These are phyloP conservation scores for Nebria salina DNA, from an alignment of 2,888 invertebrate species.

Conservation along the genomic window DNA sequence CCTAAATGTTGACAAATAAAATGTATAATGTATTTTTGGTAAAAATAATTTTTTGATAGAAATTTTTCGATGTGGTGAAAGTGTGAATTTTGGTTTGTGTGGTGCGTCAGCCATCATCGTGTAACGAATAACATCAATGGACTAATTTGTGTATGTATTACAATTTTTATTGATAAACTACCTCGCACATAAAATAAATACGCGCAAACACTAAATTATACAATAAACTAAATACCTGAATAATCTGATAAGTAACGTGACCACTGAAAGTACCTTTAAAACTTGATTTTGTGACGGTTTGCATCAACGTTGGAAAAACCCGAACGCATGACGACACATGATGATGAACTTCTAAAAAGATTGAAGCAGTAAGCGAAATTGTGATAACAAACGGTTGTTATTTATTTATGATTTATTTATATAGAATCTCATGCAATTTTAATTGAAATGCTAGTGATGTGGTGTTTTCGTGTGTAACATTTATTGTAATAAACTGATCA, in stretches of 20 bases:
- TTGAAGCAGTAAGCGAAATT: constrained; percentile 34
- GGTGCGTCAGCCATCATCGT: constrained; percentile 80
- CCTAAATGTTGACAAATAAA: constrained; percentile 30
- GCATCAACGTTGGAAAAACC: constrained; percentile 45
- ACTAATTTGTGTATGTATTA: constrained; percentile 60
- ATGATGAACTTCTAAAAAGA: constrained; percentile 36
- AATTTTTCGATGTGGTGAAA: constrained; percentile 12
- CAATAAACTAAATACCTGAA: constrained; percentile 50
- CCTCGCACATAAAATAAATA: constrained; percentile 55
- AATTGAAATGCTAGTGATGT: constrained; percentile 60
- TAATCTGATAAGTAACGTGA: constrained; percentile 40
- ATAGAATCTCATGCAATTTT: constrained; percentile 30
- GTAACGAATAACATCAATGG: constrained; percentile 73
- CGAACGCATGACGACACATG: constrained; percentile 47
- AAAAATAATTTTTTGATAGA: constrained; percentile 25
- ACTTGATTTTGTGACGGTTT: constrained; percentile 40
- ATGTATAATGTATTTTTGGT: constrained; percentile 15
- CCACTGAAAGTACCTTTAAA: constrained; percentile 44
- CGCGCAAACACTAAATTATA: constrained; percentile 52
- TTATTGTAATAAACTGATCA: constrained; percentile 64
- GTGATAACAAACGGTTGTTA: constrained; percentile 45
- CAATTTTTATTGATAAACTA: constrained; percentile 57
- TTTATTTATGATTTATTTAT: constrained; percentile 45
- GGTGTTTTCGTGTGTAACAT: constrained; percentile 63
- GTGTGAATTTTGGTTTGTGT: constrained; percentile 67